Conservation (phyloP, 2,797 vertebrate species). For the Psittacula derbiana region DNA sequence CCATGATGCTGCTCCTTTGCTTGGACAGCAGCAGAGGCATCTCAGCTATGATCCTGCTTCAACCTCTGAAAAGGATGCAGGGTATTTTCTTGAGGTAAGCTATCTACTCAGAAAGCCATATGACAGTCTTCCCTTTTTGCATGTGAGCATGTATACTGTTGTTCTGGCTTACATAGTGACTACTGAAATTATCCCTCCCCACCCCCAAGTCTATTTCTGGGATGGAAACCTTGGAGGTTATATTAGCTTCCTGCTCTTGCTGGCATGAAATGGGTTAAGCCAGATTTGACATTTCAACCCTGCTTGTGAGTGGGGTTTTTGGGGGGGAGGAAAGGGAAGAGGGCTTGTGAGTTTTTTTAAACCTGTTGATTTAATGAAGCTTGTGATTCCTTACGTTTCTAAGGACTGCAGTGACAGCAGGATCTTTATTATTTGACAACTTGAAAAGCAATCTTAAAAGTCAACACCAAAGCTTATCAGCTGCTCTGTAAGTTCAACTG, state of each 20-base stretch:
- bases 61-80: background rate
- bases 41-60: background rate
- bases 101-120: background rate
- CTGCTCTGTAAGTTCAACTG: background rate
- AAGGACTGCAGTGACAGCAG: background rate
- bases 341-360: background rate
- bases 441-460: background rate
- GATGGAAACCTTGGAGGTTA: background rate
- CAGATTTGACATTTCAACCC: background rate
- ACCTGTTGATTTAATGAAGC: background rate
- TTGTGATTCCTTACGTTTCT: background rate
- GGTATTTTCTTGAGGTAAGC: background rate
- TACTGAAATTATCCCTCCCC: background rate
- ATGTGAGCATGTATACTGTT: background rate
- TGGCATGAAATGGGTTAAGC: background rate
- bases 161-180: background rate
- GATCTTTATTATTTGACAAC: background rate
- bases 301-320: background rate
- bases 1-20: background rate
- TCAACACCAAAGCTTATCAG: background rate
- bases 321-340: background rate
- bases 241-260: background rate
- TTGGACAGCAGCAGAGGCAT: background rate
- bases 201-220: background rate
- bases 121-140: fast-evolving